These are phyloP conservation scores for Alectoris magna DNA, from an alignment of 2,797 vertebrate genomes.

Conservation along the genomic window DNA sequence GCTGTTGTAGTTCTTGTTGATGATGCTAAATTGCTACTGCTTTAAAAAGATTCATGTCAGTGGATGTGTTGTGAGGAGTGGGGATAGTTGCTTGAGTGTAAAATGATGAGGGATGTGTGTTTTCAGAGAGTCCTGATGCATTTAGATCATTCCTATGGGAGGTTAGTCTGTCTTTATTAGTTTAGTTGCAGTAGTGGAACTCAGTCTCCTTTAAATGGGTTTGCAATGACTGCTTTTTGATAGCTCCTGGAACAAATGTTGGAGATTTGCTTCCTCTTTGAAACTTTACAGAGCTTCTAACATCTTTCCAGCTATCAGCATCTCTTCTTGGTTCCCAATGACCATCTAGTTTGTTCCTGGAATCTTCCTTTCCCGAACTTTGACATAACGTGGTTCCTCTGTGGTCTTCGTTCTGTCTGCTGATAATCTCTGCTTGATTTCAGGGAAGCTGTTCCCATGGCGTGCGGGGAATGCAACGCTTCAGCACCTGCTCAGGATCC, in stretches of 20 bases:
- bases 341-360: neutral
- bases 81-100: neutral
- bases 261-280: neutral
- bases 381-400: fast-evolving
- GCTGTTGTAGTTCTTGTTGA: neutral
- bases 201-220: neutral
- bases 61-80: neutral
- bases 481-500: slow-evolving; percentile 53
- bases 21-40: neutral
- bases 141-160: neutral
- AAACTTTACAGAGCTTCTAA: neutral
- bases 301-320: neutral
- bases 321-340: neutral
- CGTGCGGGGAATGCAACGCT: slow-evolving; percentile 72
- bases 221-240: neutral
- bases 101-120: fast-evolving
- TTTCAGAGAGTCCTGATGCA: neutral
- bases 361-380: neutral
- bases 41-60: neutral
- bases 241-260: neutral
- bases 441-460: slow-evolving; percentile 82
- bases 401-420: neutral
- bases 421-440: slow-evolving; percentile 62
- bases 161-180: neutral
- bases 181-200: neutral